Conservation (phyloP, 2,113 vertebrate genomes). For the Chelonoidis abingdonii region DNA sequence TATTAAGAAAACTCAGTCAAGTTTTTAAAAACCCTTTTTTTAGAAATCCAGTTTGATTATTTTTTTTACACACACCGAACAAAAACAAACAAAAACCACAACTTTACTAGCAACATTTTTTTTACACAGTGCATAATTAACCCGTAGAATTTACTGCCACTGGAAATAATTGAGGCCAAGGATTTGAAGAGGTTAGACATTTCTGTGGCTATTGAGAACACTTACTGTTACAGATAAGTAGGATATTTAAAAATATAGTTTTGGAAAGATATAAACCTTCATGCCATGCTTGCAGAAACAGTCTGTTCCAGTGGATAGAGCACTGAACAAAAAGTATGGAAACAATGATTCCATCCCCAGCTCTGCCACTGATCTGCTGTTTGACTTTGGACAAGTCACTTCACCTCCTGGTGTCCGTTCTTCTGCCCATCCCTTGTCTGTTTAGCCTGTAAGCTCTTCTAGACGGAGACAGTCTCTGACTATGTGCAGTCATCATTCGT, state of each 20-base stretch:
- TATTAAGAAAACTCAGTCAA: background rate
- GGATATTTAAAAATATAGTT: background rate
- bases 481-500: background rate
- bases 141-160: background rate
- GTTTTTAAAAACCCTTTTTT: conserved; percentile 27
- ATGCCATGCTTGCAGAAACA: background rate
- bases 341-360: background rate
- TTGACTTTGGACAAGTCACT: background rate
- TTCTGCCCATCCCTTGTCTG: fast-evolving
- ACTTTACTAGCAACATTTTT: conserved; percentile 14
- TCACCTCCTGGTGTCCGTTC: background rate
- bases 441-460: fast-evolving
- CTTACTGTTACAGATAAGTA: background rate
- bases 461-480: background rate
- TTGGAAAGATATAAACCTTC: background rate
- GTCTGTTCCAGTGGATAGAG: background rate
- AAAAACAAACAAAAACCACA: background rate
- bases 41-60: conserved; percentile 10
- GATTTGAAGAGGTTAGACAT: background rate
- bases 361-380: too few relatives aligned
- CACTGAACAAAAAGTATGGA: background rate
- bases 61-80: background rate
- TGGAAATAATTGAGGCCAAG: background rate
- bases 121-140: background rate
- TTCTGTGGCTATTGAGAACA: fast-evolving